Evolutionary conservation across 2,888 invertebrate genomes (phyloP), one percentile per base, ranked within the genome.

Genomic region (Machimus rusticus): DNA sequence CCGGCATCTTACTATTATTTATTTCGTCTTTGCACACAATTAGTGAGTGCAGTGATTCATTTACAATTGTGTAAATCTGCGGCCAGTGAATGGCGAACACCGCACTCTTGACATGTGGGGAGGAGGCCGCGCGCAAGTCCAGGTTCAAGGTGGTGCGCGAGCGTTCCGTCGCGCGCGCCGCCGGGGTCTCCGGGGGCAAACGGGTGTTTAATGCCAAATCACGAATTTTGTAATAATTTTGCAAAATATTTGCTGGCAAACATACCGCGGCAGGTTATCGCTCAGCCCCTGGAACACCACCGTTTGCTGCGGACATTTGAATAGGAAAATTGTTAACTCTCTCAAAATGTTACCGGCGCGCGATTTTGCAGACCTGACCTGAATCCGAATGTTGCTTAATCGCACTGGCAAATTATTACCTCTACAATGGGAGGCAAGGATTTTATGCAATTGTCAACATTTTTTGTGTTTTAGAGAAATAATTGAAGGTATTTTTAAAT

Each of bases 1-100:
- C 66, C 37, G 66, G 74, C 66, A 84, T 84, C 84, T 55, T 84
- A 84, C 74, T 87, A 87, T 87, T 81, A 87, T 87, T 87, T 87
- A 87, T 87, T 81, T 74, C 46, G 79, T 39, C 81, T 87, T 81
- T 87, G 79, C 79, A 87, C 87, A 87, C 79, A 87, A 87, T 87
- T 79, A 79, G 57, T 79, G 78, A 87, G 31, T 31, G 79, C 23
- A 87, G 77, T 87, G 87, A 87, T 87, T 87, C 87, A 79, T 79
- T 87, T 81, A 37, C 57, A 87, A 79, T 79, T 57, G 51, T 81
- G 57, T 43, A 79, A 87, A 87, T 87, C 39, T 84, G 84, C 66
- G 16, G 66, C 19, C 66, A 84, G 74, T 74, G 74, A 84, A 84
- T 84, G 84, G 66, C 31, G 39, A 57, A 82, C 43, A 43, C 57